Percentiles rank a stretch among this genome's conserved stretches.
These are phyloP conservation scores for Campylomormyrus tamandua DNA, from an alignment of 2,113 vertebrate species.

Conservation along the genomic window DNA sequence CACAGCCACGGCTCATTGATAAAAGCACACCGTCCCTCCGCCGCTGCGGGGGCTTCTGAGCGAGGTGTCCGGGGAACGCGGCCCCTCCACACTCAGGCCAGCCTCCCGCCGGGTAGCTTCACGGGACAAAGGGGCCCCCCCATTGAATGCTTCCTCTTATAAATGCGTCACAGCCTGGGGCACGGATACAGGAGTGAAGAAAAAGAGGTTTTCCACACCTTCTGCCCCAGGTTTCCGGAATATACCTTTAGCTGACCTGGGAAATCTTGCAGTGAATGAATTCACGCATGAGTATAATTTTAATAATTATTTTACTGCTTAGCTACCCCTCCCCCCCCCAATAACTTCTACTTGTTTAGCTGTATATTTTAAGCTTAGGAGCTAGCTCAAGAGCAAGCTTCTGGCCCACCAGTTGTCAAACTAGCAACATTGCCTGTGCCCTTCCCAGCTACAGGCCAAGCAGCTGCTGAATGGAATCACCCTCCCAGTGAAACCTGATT, in stretches of 20 bases:
- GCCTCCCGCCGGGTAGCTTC: neutral
- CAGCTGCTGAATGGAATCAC: neutral
- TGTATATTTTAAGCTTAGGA: neutral
- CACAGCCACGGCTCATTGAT: conserved; percentile 4
- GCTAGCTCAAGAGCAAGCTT: neutral
- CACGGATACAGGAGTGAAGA: neutral
- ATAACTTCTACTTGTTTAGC: neutral
- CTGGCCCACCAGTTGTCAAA: neutral
- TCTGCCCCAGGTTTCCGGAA: neutral
- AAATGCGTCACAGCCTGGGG: neutral
- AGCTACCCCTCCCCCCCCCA: neutral
- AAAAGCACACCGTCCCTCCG: neutral
- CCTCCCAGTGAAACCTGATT: neutral
- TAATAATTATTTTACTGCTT: neutral
- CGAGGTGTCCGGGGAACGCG: neutral
- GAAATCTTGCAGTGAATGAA: neutral
- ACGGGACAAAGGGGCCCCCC: neutral
- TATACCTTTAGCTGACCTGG: neutral
- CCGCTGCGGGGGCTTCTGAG: neutral
- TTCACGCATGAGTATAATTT: neutral
- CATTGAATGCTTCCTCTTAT: neutral
- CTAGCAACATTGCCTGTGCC: neutral
- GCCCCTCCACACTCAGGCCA: neutral
- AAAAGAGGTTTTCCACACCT: neutral
- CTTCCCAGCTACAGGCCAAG: neutral